Percentiles rank a stretch among this genome's conserved stretches.
Conservation (phyloP, 2,888 invertebrate genomes). For the Phengaris arion region DNA sequence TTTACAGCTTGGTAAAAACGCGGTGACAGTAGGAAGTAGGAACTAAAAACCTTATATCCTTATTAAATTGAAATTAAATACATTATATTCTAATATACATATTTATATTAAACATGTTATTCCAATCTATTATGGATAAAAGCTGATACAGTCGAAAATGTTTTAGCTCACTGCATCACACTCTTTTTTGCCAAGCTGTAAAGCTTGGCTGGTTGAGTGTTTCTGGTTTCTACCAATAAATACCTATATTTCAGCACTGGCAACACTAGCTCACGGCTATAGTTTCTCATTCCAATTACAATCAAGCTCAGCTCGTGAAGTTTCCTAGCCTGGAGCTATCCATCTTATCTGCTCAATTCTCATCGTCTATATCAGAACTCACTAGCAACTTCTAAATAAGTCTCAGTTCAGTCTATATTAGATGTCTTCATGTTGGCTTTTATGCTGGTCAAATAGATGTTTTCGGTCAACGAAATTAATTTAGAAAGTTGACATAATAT, state of each 20-base stretch:
- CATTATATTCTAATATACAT: too few species aligned
- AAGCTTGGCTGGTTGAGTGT: too few species aligned
- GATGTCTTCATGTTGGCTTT: neutral
- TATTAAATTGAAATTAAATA: too few species aligned
- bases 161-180: too few species aligned
- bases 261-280: neutral
- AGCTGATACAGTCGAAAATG: too few species aligned
- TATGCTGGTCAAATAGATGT: neutral
- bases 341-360: neutral
- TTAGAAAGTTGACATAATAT: neutral
- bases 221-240: neutral
- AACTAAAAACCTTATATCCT: too few species aligned
- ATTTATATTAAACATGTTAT: too few species aligned
- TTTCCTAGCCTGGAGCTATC: constrained; percentile 14
- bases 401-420: neutral
- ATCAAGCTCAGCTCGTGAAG: neutral
- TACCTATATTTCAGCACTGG: neutral
- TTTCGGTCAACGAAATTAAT: neutral
- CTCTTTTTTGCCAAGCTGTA: too few species aligned
- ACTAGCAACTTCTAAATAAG: neutral
- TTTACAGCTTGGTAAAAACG: too few species aligned
- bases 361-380: neutral
- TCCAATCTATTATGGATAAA: too few species aligned
- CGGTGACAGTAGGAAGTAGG: too few species aligned
- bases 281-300: constrained; percentile 25